phyloP scores from a whole-genome alignment of 2,113 vertebrate species.

The Nesogale talazaci region DNA sequence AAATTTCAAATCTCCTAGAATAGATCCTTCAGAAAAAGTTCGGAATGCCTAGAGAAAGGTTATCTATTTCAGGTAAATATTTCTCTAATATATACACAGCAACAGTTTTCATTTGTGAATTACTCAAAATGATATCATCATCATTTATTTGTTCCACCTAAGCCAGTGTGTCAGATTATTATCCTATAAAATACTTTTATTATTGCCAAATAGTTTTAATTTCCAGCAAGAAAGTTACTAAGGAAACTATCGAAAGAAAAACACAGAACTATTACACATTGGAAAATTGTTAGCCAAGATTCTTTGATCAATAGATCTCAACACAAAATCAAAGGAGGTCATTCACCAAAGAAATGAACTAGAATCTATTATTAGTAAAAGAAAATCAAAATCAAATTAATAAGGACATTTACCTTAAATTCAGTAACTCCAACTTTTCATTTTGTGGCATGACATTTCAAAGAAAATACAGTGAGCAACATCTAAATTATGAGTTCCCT shows the following conservation, averaged over 20 bases:
- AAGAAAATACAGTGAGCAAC: neutral
- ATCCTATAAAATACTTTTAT: neutral
- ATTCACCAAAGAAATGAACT: neutral
- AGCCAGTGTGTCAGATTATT: neutral
- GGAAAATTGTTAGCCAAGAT: neutral
- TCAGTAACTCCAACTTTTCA: neutral
- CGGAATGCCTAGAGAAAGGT: constrained; percentile 8
- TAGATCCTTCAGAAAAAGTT: neutral
- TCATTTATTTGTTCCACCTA: neutral
- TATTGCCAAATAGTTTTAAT: constrained; percentile 24
- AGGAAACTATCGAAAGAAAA: neutral
- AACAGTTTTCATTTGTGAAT: neutral
- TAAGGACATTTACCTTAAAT: neutral
- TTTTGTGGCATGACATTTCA: neutral
- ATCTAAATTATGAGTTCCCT: neutral
- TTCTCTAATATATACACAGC: constrained; percentile 11
- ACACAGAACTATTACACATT: neutral
- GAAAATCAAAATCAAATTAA: constrained; percentile 19
- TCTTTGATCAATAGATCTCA: neutral
- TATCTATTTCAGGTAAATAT: constrained; percentile 27
- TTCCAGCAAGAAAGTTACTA: constrained; percentile 48
- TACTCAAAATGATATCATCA: neutral
- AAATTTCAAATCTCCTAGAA: constrained; percentile 43
- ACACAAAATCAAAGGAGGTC: neutral
- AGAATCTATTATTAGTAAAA: neutral